Base-by-base conservation (phyloP, 2,888 invertebrate genomes). In the Scotopteryx bipunctaria region DNA sequence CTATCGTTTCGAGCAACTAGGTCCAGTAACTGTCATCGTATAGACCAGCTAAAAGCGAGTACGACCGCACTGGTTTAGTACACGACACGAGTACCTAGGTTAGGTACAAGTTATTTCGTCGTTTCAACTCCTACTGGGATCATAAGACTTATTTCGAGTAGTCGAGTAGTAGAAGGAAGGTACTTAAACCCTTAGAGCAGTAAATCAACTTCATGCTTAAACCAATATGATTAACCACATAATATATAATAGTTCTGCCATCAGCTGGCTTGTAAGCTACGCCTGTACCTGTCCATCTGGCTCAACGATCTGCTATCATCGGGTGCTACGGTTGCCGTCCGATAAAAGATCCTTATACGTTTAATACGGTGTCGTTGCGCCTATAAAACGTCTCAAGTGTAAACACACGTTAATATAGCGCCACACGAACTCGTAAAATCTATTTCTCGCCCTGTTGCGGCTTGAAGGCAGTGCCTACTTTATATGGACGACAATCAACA, bases 391-490 rank as follows among this genome's bases (percentile, higher is more conserved):
- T 80, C 83, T 74, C 71, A 78, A 87, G 83, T 84, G 83, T 89
- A 89, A 89, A 88, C 88, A 88, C 71, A 81, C 83, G 88, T 86
- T 85, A 88, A 88, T 86, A 87, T 83, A 83, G 80, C 80, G 75
- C 78, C 83, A 75, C 83, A 83, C 77, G 79, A 83, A 78, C 82
- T 86, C 89, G 85, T 89, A 84, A 89, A 89, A 87, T 88, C 87
- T 88, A 89, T 89, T 89, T 88, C 84, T 78, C 75, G 81, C 78
- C 67, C 77, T 78, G 76, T 79, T 80, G 81, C 79, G 70, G 77
- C 75, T 67, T 69, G 70, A 69, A 68, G 59, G 64, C 72, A 76
- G 73, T 73, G 74, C 66, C 72, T 77, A 78, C 76, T 75, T 73
- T 77, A 76, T 72, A 72, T 64, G 64, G 61, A 69, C 64, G 73